Conservation (phyloP, 23 tunicate species). For the Clavelina lepadiformis region DNA sequence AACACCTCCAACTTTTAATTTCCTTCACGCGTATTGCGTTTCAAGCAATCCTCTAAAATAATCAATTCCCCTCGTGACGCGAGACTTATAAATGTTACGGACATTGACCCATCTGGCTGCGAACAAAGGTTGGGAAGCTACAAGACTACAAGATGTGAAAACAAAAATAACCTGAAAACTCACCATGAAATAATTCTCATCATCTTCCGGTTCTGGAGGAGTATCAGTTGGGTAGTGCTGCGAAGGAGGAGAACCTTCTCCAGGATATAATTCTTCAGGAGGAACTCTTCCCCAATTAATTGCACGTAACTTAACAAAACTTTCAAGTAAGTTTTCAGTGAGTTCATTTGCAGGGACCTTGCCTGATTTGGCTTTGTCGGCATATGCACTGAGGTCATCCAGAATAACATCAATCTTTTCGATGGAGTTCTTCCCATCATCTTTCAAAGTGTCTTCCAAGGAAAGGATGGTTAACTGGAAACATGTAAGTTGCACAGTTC, state of each 20-base stretch:
- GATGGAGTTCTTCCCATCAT: slow-evolving; percentile 35
- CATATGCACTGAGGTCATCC: slow-evolving; percentile 13
- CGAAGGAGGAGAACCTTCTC: not conserved
- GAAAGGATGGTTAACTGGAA: slow-evolving; percentile 35
- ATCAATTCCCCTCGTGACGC: no score
- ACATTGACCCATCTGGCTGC: no score
- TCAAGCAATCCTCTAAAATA: no score
- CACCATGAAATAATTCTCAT: slow-evolving; percentile 35
- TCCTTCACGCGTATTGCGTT: no score
- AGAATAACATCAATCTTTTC: slow-evolving; percentile 18
- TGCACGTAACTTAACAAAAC: slow-evolving; percentile 21
- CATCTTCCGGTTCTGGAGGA: not conserved
- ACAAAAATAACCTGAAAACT: not conserved
- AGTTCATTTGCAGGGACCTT: slow-evolving; percentile 3
- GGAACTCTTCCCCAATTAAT: slow-evolving; percentile 46
- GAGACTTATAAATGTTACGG: no score
- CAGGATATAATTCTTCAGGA: slow-evolving; percentile 3
- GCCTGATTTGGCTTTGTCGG: not conserved
- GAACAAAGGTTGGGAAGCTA: no score
- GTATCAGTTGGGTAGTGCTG: slow-evolving; percentile 10
- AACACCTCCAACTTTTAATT: no score
- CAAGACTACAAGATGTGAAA: no score
- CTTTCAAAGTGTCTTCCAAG: slow-evolving; percentile 41
- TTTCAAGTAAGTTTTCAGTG: slow-evolving; percentile 9
- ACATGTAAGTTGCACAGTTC: no score